These are phyloP conservation scores for Aphrophora alni DNA, from an alignment of 2,888 invertebrate genomes.

Conservation along the genomic window DNA sequence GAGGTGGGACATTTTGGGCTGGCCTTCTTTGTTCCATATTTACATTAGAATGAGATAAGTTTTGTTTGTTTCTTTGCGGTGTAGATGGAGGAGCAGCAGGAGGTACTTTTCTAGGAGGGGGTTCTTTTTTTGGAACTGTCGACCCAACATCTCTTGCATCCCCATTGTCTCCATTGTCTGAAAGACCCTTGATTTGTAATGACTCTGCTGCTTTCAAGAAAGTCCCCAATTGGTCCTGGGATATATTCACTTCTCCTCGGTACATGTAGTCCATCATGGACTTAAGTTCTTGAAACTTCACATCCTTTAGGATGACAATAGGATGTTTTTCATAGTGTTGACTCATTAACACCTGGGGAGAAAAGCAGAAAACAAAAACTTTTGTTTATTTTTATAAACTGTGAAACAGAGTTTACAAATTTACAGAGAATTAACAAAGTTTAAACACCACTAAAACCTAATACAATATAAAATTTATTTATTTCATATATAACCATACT, in stretches of 20 bases:
- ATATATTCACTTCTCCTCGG: conserved; percentile 89
- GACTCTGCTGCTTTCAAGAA: conserved; percentile 89
- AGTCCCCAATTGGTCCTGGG: conserved; percentile 88
- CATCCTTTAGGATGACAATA: conserved; percentile 89
- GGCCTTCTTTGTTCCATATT: no score
- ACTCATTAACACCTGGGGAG: conserved; percentile 76
- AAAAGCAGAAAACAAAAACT: conserved; percentile 56
- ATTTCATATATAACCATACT: not conserved
- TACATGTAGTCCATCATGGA: conserved; percentile 96
- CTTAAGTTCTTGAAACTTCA: conserved; percentile 86
- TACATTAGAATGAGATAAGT: no score
- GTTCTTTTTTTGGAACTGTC: conserved; percentile 50
- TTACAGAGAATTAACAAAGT: no score
- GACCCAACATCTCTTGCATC: conserved; percentile 51
- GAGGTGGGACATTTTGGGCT: conserved; percentile 39
- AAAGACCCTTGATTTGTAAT: conserved; percentile 88
- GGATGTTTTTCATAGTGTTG: conserved; percentile 91
- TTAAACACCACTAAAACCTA: not conserved
- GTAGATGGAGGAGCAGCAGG: conserved; percentile 56
- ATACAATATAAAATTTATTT: no score
- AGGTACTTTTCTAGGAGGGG: conserved; percentile 52
- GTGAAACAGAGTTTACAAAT: not conserved
- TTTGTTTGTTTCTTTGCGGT: conserved; percentile 51
- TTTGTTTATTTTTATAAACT: conserved; percentile 7
- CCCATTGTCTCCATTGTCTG: conserved; percentile 70